Conservation (phyloP, 2,888 invertebrate species). For the Platycheirus albimanus region DNA sequence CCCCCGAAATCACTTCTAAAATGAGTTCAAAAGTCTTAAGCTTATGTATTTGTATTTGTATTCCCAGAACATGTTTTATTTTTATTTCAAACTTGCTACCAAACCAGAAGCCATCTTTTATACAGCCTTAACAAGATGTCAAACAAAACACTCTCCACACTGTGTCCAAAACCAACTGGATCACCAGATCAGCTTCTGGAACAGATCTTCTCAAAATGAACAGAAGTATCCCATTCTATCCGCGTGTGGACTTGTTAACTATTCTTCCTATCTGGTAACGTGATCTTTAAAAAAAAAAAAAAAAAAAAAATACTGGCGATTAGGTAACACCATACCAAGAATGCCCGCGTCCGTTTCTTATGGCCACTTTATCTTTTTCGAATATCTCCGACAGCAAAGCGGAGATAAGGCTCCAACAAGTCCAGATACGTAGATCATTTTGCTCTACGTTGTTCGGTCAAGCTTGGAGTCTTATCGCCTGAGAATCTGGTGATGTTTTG, state of each 20-base stretch:
- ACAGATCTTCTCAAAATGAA: constrained; percentile 38
- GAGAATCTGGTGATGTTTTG: constrained; percentile 59
- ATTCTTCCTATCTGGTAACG: constrained; percentile 52
- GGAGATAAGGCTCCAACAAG: constrained; percentile 61
- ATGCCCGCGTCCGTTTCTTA: constrained; percentile 48
- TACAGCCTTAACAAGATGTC: constrained; percentile 52
- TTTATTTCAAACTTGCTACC: constrained; percentile 14
- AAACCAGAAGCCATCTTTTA: constrained; percentile 57
- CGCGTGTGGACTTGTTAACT: constrained; percentile 59
- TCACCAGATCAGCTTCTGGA: constrained; percentile 57
- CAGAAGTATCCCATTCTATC: constrained; percentile 47
- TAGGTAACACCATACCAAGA: constrained; percentile 60
- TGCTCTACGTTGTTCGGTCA: constrained; percentile 38
- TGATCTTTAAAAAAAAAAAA: constrained; percentile 40
- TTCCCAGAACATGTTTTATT: too few relatives aligned
- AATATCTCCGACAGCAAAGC: constrained; percentile 67
- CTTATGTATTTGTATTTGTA: too few relatives aligned
- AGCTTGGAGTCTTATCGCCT: constrained; percentile 40
- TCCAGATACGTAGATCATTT: constrained; percentile 65
- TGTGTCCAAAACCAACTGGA: constrained; percentile 24
- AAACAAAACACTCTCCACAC: constrained; percentile 59
- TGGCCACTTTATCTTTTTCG: constrained; percentile 44
- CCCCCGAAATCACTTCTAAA: too few relatives aligned
- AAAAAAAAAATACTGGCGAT: constrained; percentile 37
- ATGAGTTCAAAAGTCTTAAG: background rate